These are phyloP conservation scores for Lasius fuliginosus DNA, from an alignment of 2,888 invertebrate genomes.

Conservation along the genomic window DNA sequence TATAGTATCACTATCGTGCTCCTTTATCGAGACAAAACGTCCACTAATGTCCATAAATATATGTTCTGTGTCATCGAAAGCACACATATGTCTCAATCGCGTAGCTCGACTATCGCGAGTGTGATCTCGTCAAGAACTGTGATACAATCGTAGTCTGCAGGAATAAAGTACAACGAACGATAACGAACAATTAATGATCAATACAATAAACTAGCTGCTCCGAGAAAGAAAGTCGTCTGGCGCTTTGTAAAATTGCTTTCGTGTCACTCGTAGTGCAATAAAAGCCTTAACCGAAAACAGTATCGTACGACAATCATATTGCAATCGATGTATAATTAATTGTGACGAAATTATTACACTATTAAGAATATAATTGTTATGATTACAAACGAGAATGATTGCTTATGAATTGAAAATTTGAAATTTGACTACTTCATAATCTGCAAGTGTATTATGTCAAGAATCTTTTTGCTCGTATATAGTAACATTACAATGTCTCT, in stretches of 20 bases:
- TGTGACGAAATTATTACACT: conserved; percentile 4
- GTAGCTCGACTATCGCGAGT: conserved; percentile 57
- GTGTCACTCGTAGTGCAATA: conserved; percentile 32
- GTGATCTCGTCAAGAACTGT: conserved; percentile 73
- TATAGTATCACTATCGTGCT: conserved; percentile 35
- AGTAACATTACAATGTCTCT: neutral
- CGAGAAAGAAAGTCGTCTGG: conserved; percentile 15
- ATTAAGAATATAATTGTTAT: conserved; percentile 10
- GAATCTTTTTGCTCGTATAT: neutral
- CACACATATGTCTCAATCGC: conserved; percentile 55
- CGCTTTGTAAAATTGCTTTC: conserved; percentile 53
- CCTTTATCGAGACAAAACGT: conserved; percentile 45
- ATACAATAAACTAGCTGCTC: conserved; percentile 31
- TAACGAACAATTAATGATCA: conserved; percentile 58
- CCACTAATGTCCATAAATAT: conserved; percentile 42
- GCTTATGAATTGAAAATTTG: neutral
- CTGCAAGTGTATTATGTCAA: neutral
- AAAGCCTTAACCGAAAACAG: conserved; percentile 20
- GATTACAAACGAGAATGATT: neutral
- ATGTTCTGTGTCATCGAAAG: conserved; percentile 51
- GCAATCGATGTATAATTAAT: conserved; percentile 23
- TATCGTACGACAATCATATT: conserved; percentile 42
- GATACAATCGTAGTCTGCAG: conserved; percentile 75
- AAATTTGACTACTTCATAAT: conserved; percentile 7
- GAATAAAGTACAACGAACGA: conserved; percentile 73